Conservation (phyloP, 2,888 invertebrate genomes). For the Thereva nobilitata region DNA sequence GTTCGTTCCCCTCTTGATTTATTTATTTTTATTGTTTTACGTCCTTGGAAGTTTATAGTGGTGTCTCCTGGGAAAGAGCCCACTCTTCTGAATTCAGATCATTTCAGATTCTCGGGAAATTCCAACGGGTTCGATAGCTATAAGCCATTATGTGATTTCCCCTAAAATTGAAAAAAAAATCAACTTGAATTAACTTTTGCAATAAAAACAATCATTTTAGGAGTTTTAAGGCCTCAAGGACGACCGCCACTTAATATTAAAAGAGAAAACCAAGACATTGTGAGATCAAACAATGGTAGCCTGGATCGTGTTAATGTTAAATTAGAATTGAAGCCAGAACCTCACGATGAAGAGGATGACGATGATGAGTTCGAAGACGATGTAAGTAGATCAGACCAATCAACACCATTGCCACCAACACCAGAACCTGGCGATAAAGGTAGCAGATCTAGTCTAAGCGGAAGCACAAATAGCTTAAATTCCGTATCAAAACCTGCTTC, state of each 20-base stretch:
- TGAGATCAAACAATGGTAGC: constrained; percentile 38
- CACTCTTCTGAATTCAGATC: no score
- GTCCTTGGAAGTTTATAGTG: no score
- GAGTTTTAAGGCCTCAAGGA: constrained; percentile 18
- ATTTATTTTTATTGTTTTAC: no score
- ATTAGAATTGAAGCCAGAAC: constrained; percentile 55
- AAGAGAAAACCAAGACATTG: constrained; percentile 43
- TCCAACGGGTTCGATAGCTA: no score
- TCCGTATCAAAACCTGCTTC: constrained; percentile 56
- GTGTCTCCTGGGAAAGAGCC: no score
- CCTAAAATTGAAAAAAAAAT: no score
- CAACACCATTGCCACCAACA: constrained; percentile 45
- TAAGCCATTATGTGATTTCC: no score
- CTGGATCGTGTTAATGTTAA: constrained; percentile 51
- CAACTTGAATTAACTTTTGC: neutral
- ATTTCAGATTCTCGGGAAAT: no score
- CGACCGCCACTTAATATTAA: constrained; percentile 44
- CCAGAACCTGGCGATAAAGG: constrained; percentile 39
- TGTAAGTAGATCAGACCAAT: constrained; percentile 51
- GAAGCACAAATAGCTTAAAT: constrained; percentile 39
- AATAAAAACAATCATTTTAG: neutral
- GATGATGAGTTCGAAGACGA: constrained; percentile 44
- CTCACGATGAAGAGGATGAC: constrained; percentile 51
- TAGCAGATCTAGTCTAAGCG: constrained; percentile 19
- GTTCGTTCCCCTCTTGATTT: neutral